Evolutionary conservation across 2,888 invertebrate genomes (phyloP).

Genomic region (Pilophorus perplexus): DNA sequence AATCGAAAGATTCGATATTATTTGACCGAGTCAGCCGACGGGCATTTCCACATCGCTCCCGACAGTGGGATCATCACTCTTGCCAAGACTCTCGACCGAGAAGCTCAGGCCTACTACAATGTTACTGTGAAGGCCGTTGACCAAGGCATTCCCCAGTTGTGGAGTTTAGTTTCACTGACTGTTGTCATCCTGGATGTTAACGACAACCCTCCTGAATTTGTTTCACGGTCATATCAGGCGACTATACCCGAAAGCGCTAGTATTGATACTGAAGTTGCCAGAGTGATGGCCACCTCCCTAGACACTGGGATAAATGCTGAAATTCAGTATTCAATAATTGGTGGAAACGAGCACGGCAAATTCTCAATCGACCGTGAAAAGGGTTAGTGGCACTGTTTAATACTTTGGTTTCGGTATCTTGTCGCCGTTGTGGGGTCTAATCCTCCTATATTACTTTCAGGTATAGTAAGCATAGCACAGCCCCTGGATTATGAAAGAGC

Average conservation of each 20-base stretch:
- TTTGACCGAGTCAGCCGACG: constrained; percentile 66
- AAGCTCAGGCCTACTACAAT: constrained; percentile 79
- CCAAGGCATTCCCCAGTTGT: constrained; percentile 72
- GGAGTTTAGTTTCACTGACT: constrained; percentile 65
- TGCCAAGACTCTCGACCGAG: constrained; percentile 79
- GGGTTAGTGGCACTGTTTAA: constrained; percentile 49
- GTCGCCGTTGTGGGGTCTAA: too few relatives aligned
- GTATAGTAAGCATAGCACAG: constrained; percentile 72
- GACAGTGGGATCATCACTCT: constrained; percentile 85
- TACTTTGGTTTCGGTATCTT: not conserved
- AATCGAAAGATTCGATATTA: constrained; percentile 83
- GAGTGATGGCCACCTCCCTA: constrained; percentile 85
- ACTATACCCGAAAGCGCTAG: constrained; percentile 74
- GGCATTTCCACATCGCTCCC: constrained; percentile 74
- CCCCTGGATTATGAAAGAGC: constrained; percentile 85
- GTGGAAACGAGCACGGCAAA: constrained; percentile 84
- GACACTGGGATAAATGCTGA: constrained; percentile 93
- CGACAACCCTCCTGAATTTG: constrained; percentile 93
- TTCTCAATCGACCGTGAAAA: constrained; percentile 71
- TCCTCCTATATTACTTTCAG: too few relatives aligned
- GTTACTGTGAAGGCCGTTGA: constrained; percentile 80
- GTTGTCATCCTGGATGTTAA: constrained; percentile 88
- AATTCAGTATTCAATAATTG: constrained; percentile 81
- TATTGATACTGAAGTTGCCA: constrained; percentile 75
- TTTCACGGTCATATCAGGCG: constrained; percentile 52